These are phyloP conservation scores for Drosophila anceps DNA, from an alignment of 2,888 invertebrate genomes.

Conservation along the genomic window DNA sequence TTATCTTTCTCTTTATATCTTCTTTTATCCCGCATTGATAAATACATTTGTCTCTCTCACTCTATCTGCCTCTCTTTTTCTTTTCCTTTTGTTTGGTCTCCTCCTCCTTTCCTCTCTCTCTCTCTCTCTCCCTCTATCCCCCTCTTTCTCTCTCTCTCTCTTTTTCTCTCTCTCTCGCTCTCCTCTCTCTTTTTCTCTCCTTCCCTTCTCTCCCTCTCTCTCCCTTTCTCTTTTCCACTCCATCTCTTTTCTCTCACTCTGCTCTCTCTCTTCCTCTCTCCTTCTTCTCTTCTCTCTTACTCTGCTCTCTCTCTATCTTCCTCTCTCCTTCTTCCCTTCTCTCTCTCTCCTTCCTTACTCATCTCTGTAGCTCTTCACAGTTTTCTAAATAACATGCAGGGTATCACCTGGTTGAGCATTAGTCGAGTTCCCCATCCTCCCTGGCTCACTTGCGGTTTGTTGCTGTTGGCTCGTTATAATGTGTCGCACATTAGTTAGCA, in stretches of 20 bases:
- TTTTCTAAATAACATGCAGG: not conserved
- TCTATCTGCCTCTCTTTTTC: not conserved
- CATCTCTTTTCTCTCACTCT: not conserved
- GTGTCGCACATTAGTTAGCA: constrained; percentile 82
- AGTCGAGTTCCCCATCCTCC: not conserved
- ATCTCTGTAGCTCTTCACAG: not conserved
- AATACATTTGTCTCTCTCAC: too few relatives aligned
- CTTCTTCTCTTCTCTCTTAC: not conserved
- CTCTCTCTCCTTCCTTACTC: too few relatives aligned
- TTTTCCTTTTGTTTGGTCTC: not conserved
- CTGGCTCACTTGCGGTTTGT: constrained; percentile 17
- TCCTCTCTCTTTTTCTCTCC: too few relatives aligned
- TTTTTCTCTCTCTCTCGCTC: too few relatives aligned
- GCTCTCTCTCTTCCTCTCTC: not conserved
- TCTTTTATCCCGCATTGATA: too few relatives aligned
- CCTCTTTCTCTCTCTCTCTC: not conserved
- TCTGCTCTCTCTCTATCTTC: not conserved
- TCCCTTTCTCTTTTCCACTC: not conserved
- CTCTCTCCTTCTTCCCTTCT: not conserved
- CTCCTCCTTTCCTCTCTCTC: too few relatives aligned
- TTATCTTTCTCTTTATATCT: not conserved
- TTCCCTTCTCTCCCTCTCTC: not conserved
- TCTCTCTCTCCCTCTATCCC: not conserved
- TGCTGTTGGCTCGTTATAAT: constrained; percentile 61
- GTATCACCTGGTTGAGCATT: constrained; percentile 16